Evolutionary conservation across 2,113 vertebrate genomes (phyloP), one percentile per base, ranked within the genome.

Genomic region (Chaenogobius annularis): DNA sequence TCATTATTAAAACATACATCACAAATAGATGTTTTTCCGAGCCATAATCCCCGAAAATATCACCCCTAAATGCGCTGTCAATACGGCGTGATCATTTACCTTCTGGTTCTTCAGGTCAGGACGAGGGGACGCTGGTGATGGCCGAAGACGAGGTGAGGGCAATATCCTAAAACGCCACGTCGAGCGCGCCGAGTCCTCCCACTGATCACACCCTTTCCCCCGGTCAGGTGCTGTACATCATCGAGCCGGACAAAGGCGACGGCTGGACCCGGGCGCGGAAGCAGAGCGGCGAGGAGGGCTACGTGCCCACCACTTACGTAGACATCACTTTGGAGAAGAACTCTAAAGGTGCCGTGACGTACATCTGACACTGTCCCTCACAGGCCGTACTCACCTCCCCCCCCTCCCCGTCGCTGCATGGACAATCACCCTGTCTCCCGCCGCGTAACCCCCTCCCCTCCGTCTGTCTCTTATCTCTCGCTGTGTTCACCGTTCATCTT

Each of bases 261-360:
- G 98, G 98, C 74, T 99, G 98, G 97, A 99, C 98, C 61, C 90
- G 97, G 90, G 96, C 95, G 74, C 94, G 98, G 82, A 97, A 96
- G 91, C 96, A 97, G 90, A 93, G 94, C 0, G 98, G 98, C 14
- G 95, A 96, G 92, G 98, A 99, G 90, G 98, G 98, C 92, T 99
- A 99, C 76, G 96, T 99, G 68, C 98, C 98, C 87, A 98, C 97
- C 4, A 96, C 97, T 78, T 99, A 99, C 86, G 96, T 99, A 92
- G 97, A 98, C 88, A 96, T 99, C 93, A 97, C 96, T 68, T 88
- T 99, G 95, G 97, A 99, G 95, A 98, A 95, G 92, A 97, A 95
- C 94, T 96, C 96, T 95, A 98, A 99, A 99, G 97, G 97, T 99
- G 98, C 98, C 91, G 98, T 99, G 94, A 99, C 98, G 88, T 99